Percentiles rank a stretch among this genome's conserved stretches.
Conservation (phyloP, 2,888 invertebrate genomes). For the Baronia brevicornis region DNA sequence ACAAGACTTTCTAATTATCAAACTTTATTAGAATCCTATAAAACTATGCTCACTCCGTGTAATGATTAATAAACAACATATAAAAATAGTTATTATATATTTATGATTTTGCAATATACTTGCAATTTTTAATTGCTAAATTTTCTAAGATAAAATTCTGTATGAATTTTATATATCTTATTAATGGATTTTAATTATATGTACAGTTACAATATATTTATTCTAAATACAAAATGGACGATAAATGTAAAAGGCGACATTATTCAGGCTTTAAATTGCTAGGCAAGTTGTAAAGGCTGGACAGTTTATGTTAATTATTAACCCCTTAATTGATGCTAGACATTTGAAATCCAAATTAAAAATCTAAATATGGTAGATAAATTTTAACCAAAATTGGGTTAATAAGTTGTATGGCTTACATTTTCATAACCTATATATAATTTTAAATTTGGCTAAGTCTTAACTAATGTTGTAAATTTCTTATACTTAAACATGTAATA, state of each 20-base stretch:
- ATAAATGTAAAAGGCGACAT: conserved; percentile 11
- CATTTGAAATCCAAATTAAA: too few species aligned
- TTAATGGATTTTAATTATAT: too few species aligned
- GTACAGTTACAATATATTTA: too few species aligned
- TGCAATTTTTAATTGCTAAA: conserved; percentile 17
- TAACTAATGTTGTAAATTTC: too few species aligned
- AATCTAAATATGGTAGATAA: too few species aligned
- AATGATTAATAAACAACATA: conserved; percentile 16
- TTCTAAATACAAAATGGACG: too few species aligned
- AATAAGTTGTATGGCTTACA: too few species aligned
- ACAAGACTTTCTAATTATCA: conserved; percentile 11
- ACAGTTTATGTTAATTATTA: conserved; percentile 2
- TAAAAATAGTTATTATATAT: conserved; percentile 17
- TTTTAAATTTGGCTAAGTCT: too few species aligned
- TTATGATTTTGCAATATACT: conserved; percentile 13
- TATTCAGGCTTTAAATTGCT: conserved; percentile 13
- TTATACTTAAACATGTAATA: too few species aligned
- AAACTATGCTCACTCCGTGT: conserved; percentile 11
- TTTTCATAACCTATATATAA: too few species aligned
- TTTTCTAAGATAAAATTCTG: conserved; percentile 4
- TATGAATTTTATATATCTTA: too few species aligned
- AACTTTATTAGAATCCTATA: conserved; percentile 19
- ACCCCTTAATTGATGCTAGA: conserved; percentile 15
- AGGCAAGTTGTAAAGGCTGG: conserved; percentile 13
- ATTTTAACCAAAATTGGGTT: too few species aligned